A percentile compares a stretch with the other conserved stretches of the same genome.
These are phyloP conservation scores for Zaprionus bogoriensis DNA, from an alignment of 2,888 invertebrate genomes.

Conservation along the genomic window DNA sequence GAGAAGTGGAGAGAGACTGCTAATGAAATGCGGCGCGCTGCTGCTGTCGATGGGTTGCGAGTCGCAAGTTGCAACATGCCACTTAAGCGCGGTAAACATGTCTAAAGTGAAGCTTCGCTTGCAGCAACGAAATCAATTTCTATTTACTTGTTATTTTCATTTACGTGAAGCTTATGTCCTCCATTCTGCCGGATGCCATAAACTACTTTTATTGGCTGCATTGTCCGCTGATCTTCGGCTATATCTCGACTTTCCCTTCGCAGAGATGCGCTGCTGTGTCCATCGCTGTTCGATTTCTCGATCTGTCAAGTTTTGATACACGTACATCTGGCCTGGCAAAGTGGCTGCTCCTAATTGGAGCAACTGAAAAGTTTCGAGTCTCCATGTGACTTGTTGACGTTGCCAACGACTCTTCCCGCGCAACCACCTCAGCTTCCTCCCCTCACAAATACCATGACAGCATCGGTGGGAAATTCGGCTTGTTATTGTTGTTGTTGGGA, in stretches of 20 bases:
- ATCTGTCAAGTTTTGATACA: slow-evolving; percentile 4
- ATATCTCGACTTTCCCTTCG: slow-evolving; percentile 37
- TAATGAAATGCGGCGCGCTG: no score
- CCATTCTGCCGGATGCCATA: neutral
- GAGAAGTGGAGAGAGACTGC: no score
- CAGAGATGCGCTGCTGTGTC: no score
- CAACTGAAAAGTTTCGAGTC: slow-evolving; percentile 47
- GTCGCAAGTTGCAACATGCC: slow-evolving; percentile 4
- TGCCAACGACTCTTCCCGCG: slow-evolving; percentile 1
- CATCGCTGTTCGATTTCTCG: slow-evolving; percentile 18
- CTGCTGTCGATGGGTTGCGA: neutral
- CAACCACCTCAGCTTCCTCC: neutral
- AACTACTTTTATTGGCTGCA: neutral
- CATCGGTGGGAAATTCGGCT: slow-evolving; percentile 35
- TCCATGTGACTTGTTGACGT: slow-evolving; percentile 44
- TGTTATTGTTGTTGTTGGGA: slow-evolving; percentile 60
- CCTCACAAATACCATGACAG: neutral
- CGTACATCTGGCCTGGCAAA: slow-evolving; percentile 18
- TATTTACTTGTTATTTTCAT: neutral
- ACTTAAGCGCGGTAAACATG: neutral
- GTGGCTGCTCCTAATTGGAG: slow-evolving; percentile 42
- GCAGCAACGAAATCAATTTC: neutral
- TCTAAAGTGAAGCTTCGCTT: neutral
- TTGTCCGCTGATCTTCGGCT: neutral
- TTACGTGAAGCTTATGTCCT: neutral